These are phyloP conservation scores for Colaptes auratus DNA, from an alignment of 2,113 vertebrate species.

Conservation along the genomic window DNA sequence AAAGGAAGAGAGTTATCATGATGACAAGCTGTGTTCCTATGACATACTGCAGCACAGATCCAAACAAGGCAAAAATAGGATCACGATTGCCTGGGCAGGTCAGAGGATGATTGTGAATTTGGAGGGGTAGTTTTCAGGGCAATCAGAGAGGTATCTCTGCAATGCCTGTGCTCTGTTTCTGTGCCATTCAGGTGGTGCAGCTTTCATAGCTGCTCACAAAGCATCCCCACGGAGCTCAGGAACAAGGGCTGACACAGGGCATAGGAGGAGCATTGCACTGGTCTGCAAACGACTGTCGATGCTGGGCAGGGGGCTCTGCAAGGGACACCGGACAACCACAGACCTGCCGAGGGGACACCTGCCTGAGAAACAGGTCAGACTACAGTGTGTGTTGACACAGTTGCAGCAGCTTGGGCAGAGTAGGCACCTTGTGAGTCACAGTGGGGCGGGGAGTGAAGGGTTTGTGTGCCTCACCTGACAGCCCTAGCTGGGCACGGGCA, in stretches of 20 bases:
- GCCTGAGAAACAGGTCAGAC: neutral
- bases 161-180: neutral
- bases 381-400: accelerated
- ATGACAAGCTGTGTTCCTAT: neutral
- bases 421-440: neutral
- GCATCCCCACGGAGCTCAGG: neutral
- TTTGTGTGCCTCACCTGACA: neutral
- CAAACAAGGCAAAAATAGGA: conserved; percentile 3
- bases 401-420: neutral
- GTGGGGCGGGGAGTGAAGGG: neutral
- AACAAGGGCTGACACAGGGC: neutral
- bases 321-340: neutral
- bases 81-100: neutral
- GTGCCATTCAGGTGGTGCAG: neutral
- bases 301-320: neutral
- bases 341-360: neutral
- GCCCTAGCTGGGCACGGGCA: neutral
- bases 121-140: neutral
- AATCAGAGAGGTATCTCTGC: neutral
- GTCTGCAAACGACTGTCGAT: accelerated
- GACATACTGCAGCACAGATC: neutral
- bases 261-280: accelerated
- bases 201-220: neutral
- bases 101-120: neutral
- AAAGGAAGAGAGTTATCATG: neutral